These are phyloP conservation scores for Lates calcarifer DNA, from an alignment of 2,113 vertebrate species.

Conservation along the genomic window DNA sequence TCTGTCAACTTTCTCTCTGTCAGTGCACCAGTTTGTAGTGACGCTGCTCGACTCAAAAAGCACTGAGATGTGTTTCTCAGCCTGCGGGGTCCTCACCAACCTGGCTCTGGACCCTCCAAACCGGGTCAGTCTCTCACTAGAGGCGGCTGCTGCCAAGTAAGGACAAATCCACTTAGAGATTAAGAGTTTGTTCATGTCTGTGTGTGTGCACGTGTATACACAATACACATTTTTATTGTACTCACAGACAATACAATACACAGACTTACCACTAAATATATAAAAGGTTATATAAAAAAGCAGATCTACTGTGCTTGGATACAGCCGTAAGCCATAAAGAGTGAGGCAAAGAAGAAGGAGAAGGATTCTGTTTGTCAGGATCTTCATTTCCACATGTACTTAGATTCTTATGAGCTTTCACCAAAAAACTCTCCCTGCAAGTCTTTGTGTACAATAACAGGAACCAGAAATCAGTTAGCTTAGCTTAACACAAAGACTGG, in stretches of 20 bases:
- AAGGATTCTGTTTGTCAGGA: too few species aligned
- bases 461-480: background rate
- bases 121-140: slow-evolving; percentile 86
- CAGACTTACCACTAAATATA: background rate
- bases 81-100: slow-evolving; percentile 96
- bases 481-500: background rate
- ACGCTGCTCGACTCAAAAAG: slow-evolving; percentile 91
- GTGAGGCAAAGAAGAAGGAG: too few species aligned
- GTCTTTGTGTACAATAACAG: background rate
- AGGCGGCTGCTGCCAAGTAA: slow-evolving; percentile 91
- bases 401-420: background rate
- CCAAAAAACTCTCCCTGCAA: too few species aligned
- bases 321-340: too few species aligned
- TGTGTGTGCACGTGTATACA: background rate
- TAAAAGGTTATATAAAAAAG: background rate
- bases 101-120: slow-evolving; percentile 82
- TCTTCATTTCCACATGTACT: background rate
- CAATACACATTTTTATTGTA: background rate
- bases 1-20: slow-evolving; percentile 31
- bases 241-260: background rate
- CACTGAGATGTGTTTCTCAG: slow-evolving; percentile 92
- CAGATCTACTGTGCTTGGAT: background rate
- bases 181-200: background rate
- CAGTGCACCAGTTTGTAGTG: slow-evolving; percentile 92
- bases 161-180: slow-evolving; percentile 44